Percentiles rank a stretch among this genome's conserved stretches.
Evolutionary conservation across 2,797 vertebrate genomes (phyloP).

Genomic region (Notamacropus eugenii): DNA sequence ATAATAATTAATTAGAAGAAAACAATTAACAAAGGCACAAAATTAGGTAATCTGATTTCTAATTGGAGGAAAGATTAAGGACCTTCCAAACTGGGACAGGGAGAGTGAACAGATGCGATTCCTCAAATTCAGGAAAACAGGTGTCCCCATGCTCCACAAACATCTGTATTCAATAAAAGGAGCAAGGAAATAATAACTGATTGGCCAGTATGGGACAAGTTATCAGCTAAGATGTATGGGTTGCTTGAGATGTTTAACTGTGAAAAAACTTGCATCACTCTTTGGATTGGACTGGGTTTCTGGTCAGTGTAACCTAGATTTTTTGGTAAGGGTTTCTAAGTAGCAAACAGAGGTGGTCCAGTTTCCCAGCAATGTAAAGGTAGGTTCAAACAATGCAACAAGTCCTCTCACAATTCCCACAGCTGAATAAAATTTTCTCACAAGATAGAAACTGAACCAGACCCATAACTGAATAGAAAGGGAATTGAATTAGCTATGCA

Average conservation of each 20-base stretch:
- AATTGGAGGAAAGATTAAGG: background rate
- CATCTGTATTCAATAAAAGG: background rate
- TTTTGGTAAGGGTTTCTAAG: background rate
- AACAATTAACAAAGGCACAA: background rate
- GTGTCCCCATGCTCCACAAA: background rate
- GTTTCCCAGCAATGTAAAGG: background rate
- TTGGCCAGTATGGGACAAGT: background rate
- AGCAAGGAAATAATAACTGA: background rate
- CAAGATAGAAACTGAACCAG: background rate
- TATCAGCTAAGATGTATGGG: background rate
- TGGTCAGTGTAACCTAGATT: background rate
- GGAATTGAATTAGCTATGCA: background rate
- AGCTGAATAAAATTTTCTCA: background rate
- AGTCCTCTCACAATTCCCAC: background rate
- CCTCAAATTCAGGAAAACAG: background rate
- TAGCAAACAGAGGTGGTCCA: background rate
- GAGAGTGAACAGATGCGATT: background rate
- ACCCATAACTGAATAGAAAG: background rate
- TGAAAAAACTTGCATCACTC: background rate
- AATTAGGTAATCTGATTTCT: background rate
- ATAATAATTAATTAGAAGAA: background rate
- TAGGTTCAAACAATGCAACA: background rate
- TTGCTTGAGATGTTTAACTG: background rate
- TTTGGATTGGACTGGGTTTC: background rate
- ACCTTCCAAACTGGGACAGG: background rate